Percentiles rank a stretch among this genome's conserved stretches.
Evolutionary conservation across 2,888 invertebrate species (phyloP).

Genomic region (Leucophenga maculata): DNA sequence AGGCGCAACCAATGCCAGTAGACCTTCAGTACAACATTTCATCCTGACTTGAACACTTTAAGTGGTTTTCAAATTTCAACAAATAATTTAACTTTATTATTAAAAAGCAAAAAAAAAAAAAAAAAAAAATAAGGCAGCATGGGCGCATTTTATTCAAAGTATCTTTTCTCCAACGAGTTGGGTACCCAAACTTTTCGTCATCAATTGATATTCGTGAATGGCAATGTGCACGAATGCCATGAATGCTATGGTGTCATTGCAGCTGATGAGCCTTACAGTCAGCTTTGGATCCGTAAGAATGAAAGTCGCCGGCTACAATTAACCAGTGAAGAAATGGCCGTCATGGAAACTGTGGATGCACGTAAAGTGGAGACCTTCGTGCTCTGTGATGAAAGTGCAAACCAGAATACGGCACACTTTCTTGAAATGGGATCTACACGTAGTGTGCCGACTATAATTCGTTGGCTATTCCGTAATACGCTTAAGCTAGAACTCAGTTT

Average conservation of each 20-base stretch:
- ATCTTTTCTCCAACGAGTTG: constrained; percentile 44
- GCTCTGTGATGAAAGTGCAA: constrained; percentile 50
- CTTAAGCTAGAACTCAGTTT: constrained; percentile 46
- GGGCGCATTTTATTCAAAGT: constrained; percentile 35
- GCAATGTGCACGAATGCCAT: constrained; percentile 42
- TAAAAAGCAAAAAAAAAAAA: too few relatives aligned
- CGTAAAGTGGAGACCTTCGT: constrained; percentile 52
- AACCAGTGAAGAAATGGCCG: constrained; percentile 51
- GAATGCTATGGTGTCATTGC: constrained; percentile 50
- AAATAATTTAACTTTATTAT: too few relatives aligned
- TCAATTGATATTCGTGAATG: constrained; percentile 35
- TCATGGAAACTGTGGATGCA: constrained; percentile 51
- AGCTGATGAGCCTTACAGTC: constrained; percentile 53
- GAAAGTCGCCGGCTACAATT: constrained; percentile 38
- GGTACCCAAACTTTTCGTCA: constrained; percentile 47
- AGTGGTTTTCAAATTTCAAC: too few relatives aligned
- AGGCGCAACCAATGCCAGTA: too few relatives aligned
- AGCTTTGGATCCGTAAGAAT: constrained; percentile 48
- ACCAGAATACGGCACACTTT: constrained; percentile 41
- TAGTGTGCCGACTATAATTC: constrained; percentile 46
- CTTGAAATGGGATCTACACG: constrained; percentile 40
- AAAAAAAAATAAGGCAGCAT: too few relatives aligned
- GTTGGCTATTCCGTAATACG: constrained; percentile 51
- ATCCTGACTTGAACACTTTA: too few relatives aligned
- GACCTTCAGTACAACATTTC: too few relatives aligned